Conservation (phyloP, 2,113 vertebrate species). For the Eclectus roratus region DNA sequence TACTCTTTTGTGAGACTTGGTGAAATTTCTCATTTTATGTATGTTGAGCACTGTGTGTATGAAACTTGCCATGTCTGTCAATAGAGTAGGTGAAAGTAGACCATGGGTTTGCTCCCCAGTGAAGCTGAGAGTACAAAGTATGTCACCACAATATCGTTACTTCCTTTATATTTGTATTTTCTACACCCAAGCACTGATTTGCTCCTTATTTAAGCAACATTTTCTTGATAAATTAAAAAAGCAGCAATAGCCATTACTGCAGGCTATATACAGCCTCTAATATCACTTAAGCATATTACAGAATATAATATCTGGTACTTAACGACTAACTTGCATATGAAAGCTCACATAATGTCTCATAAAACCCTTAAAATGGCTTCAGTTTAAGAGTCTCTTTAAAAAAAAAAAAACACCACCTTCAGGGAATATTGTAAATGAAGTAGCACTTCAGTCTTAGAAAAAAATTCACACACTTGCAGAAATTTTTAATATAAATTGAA, state of each 20-base stretch:
- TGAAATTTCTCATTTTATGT: not conserved
- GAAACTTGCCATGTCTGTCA: constrained; percentile 6
- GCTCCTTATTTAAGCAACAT: constrained; percentile 84
- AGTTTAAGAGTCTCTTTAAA: constrained; percentile 86
- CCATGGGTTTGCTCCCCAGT: constrained; percentile 10
- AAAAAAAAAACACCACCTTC: constrained; percentile 79
- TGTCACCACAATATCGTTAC: constrained; percentile 55
- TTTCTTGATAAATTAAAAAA: constrained; percentile 87
- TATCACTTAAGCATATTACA: constrained; percentile 94
- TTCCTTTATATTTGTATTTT: constrained; percentile 77
- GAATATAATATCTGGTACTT: constrained; percentile 96
- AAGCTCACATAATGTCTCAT: constrained; percentile 95
- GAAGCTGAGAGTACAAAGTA: constrained; percentile 45
- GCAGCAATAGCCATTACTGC: constrained; percentile 91
- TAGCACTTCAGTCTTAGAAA: constrained; percentile 82
- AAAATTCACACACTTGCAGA: constrained; percentile 87
- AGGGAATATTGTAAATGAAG: constrained; percentile 90
- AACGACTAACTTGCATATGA: constrained; percentile 93
- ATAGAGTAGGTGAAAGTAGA: not conserved
- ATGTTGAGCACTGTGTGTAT: not conserved
- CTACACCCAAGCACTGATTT: constrained; percentile 78
- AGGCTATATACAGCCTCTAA: constrained; percentile 84
- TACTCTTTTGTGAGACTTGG: not conserved
- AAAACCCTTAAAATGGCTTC: constrained; percentile 87
- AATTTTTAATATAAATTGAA: constrained; percentile 90